phyloP scores from a whole-genome alignment of 2,888 invertebrate species.

The Lasioglossum figueresi region DNA sequence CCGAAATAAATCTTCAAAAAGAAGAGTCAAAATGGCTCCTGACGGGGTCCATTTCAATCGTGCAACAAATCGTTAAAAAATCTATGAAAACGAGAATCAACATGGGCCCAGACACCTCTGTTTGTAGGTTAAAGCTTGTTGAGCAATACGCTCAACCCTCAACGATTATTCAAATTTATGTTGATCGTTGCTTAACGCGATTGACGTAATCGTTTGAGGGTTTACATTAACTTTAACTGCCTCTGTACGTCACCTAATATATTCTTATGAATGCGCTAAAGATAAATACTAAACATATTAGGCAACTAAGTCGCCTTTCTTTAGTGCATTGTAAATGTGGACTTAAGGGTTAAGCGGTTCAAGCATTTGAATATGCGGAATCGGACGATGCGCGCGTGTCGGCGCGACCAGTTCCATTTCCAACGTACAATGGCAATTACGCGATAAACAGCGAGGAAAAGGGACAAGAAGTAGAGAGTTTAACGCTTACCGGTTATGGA shows the following conservation, averaged over 20 bases:
- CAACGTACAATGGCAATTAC: slow-evolving; percentile 15
- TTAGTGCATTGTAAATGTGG: background rate
- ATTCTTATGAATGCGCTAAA: background rate
- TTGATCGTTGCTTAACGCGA: background rate
- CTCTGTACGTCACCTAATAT: background rate
- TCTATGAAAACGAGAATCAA: background rate
- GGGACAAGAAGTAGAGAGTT: background rate
- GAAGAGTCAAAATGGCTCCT: background rate
- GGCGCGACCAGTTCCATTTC: background rate
- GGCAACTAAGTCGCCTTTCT: background rate
- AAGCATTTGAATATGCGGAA: background rate
- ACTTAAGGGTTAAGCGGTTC: background rate
- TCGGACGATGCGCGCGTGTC: slow-evolving; percentile 39
- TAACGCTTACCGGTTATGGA: slow-evolving; percentile 76
- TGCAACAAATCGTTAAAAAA: background rate
- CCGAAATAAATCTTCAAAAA: background rate
- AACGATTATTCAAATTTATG: background rate
- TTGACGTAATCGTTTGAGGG: background rate
- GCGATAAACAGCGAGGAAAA: background rate
- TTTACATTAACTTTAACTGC: background rate
- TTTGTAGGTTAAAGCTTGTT: background rate
- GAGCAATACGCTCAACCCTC: background rate
- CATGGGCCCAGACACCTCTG: background rate
- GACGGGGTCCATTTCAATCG: no score
- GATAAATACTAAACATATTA: background rate